Percentiles rank a stretch among this genome's conserved stretches.
Evolutionary conservation across 1,140 invertebrate species (phyloP).

Genomic region (Diuraphis noxia): DNA sequence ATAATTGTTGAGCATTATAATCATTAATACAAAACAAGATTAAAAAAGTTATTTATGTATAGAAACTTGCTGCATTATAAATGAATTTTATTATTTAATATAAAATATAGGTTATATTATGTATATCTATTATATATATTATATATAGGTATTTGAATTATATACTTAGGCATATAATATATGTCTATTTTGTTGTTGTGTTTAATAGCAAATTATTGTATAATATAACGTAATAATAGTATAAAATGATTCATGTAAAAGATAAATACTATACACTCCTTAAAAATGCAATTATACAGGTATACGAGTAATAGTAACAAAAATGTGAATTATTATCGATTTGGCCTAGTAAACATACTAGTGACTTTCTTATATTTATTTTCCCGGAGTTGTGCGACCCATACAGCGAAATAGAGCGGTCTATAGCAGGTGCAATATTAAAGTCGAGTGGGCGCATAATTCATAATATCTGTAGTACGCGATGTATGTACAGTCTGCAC

Average conservation of each 20-base stretch:
- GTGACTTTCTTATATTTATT: background rate
- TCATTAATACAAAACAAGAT: background rate
- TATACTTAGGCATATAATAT: background rate
- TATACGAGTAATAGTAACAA: background rate
- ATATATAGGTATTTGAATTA: background rate
- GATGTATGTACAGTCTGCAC: background rate
- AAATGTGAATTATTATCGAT: background rate
- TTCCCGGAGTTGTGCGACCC: background rate
- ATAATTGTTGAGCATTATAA: background rate
- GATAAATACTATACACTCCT: slow-evolving; percentile 1
- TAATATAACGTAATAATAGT: background rate
- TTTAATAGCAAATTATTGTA: background rate
- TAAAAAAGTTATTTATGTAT: background rate
- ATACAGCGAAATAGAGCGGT: background rate
- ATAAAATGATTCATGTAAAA: background rate
- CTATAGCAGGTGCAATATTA: background rate
- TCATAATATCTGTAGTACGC: background rate
- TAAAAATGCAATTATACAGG: background rate
- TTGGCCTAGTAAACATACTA: background rate
- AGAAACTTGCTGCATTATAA: background rate
- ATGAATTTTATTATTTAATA: background rate
- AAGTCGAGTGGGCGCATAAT: background rate
- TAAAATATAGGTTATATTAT: background rate
- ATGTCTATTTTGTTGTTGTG: background rate
- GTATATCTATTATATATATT: background rate